These are phyloP conservation scores for Agapornis roseicollis DNA, from an alignment of 2,113 vertebrate species.

Conservation along the genomic window DNA sequence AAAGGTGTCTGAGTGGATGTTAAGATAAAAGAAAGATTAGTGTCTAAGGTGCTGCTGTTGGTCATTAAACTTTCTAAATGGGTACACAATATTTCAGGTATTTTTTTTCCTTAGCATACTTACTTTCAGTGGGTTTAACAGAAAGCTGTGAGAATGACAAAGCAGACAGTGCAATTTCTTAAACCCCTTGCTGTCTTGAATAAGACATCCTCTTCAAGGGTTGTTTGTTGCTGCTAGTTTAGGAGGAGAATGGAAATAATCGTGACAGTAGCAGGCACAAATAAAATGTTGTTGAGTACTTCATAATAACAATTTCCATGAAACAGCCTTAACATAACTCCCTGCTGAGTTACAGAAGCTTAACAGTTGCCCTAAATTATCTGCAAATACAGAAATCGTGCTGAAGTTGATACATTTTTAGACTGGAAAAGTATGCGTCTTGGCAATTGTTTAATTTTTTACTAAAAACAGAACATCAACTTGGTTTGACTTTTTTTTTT, in stretches of 20 bases:
- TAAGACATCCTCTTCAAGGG: not conserved
- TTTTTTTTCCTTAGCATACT: not conserved
- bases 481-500: not conserved
- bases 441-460: not conserved
- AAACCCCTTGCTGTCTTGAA: not conserved
- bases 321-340: not conserved
- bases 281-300: not conserved
- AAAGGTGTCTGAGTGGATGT: not conserved
- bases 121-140: not conserved
- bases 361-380: slow-evolving; percentile 33
- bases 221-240: not conserved
- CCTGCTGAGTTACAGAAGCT: not conserved
- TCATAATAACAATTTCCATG: not conserved
- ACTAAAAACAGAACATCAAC: not conserved
- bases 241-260: not conserved
- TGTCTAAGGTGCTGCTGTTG: not conserved
- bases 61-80: not conserved
- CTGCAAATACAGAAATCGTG: not conserved
- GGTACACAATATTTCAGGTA: not conserved
- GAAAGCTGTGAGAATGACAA: not conserved
- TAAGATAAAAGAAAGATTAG: not conserved
- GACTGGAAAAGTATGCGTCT: not conserved
- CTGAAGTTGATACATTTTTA: slow-evolving; percentile 6
- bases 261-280: not conserved
- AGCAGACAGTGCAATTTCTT: not conserved